Base-by-base conservation (phyloP, 2,113 vertebrate species). In the Platanista minor region DNA sequence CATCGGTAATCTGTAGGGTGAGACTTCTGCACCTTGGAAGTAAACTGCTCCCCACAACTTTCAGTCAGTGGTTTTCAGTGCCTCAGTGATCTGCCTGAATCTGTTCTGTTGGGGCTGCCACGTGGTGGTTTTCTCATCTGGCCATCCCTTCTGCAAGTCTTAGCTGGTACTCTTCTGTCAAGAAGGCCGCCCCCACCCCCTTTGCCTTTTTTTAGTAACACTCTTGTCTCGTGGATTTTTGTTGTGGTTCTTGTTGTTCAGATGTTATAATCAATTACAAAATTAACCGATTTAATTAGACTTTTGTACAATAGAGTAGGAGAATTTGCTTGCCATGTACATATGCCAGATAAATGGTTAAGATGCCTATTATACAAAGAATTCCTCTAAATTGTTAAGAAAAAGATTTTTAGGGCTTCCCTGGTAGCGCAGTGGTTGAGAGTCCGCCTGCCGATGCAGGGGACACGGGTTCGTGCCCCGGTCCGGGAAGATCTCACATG, bases 201-300 rank as follows among this genome's bases (percentile, higher is more conserved):
- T 52, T 14, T 14, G 75, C 15, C 33, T 25, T 29, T 72, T n/a
- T 9, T 39, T 75, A n/a, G 66, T 1, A 8, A 39, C 4, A 0
- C 46, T 78, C 54, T 74, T 20, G 21, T 41, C 49, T 80, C 11
- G 0, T 1, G 21, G 52, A 12, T 77, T 74, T 36, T 52, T 72
- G 52, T 41, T 72, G 52, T 14, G 52, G n/a, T 17, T 57, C 54
- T 57, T 61, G 18, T 27, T 66, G 15, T 93, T 91, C 66, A 54
- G 49, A 25, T 77, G 54, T 69, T 80, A 43, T 39, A 25, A 72
- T 91, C 90, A 66, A 31, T 96, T 49, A 43, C 29, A 81, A 69
- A 80, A 41, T 52, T 52, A 77, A 46, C 78, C 91, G 75, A 71
- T 82, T 67, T 71, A 89, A 69, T 93, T 59, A 80, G 33, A 54